A percentile compares a stretch with the other conserved stretches of the same genome.
phyloP scores from a whole-genome alignment of 2,888 invertebrate genomes.

The Apomyelois bistriatella region DNA sequence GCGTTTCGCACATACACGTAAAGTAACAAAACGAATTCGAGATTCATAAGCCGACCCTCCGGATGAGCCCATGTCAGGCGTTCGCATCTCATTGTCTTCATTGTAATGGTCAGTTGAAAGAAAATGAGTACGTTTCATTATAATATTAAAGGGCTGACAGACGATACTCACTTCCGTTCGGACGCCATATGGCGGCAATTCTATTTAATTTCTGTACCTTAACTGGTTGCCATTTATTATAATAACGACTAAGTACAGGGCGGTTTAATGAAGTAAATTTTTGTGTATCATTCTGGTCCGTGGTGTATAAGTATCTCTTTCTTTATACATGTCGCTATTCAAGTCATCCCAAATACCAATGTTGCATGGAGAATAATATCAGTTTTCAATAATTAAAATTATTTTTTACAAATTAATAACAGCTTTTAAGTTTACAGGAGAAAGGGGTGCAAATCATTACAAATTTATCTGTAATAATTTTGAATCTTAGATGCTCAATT shows the following conservation, averaged over 20 bases:
- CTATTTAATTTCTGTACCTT: conserved; percentile 49
- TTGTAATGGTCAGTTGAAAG: conserved; percentile 74
- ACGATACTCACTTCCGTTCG: conserved; percentile 74
- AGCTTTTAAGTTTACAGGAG: no score
- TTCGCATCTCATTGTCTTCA: conserved; percentile 66
- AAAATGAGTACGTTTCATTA: conserved; percentile 70
- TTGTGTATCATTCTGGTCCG: conserved; percentile 5
- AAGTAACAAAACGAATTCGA: conserved; percentile 37
- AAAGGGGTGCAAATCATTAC: no score
- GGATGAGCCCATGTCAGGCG: conserved; percentile 59
- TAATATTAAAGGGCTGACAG: conserved; percentile 72
- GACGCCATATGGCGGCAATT: conserved; percentile 63
- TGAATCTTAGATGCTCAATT: no score
- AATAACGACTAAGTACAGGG: conserved; percentile 37
- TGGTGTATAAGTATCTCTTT: background rate
- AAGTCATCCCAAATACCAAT: background rate
- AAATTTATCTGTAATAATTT: no score
- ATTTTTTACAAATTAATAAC: no score
- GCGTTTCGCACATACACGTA: conserved; percentile 20
- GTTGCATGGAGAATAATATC: background rate
- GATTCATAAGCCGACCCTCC: conserved; percentile 49
- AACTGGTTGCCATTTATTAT: conserved; percentile 41
- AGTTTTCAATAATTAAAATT: no score
- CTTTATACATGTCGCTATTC: background rate
- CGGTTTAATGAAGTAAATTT: conserved; percentile 22